Percentiles rank a stretch among this genome's conserved stretches.
Conservation (phyloP, 2,113 vertebrate species). For the Prinia subflava region DNA sequence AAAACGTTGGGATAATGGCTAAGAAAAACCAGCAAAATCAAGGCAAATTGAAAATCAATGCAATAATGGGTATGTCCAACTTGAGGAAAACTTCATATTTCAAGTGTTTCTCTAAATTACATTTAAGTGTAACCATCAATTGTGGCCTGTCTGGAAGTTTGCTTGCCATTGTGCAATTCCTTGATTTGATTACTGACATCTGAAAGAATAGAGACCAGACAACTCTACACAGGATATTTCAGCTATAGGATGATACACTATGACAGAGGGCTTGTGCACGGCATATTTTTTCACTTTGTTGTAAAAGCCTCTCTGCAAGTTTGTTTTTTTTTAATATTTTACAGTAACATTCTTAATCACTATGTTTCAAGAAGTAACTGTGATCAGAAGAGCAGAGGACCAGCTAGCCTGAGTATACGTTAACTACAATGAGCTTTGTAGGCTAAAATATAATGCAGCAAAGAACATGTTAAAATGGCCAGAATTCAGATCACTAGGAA, state of each 20-base stretch:
- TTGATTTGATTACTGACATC: not conserved
- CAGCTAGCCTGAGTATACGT: not conserved
- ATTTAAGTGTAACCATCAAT: not conserved
- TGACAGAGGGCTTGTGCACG: not conserved
- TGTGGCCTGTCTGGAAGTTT: not conserved
- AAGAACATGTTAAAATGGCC: not conserved
- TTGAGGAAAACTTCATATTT: not conserved
- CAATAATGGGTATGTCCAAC: not conserved
- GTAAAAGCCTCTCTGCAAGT: not conserved
- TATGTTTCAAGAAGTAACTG: not conserved
- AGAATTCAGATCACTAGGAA: not conserved
- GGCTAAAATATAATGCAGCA: not conserved
- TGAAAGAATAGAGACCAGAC: not conserved
- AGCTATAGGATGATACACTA: not conserved
- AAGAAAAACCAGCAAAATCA: not conserved
- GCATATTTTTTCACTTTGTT: not conserved
- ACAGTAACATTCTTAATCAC: not conserved
- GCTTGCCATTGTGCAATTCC: not conserved
- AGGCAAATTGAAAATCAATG: not conserved
- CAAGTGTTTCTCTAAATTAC: not conserved
- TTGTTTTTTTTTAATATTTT: not conserved
- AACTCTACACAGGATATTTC: not conserved
- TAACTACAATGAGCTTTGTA: not conserved
- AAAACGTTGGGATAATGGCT: not conserved
- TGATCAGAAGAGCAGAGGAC: not conserved